Conservation (phyloP, 1,140 invertebrate species). For the Uloborus diversus region DNA sequence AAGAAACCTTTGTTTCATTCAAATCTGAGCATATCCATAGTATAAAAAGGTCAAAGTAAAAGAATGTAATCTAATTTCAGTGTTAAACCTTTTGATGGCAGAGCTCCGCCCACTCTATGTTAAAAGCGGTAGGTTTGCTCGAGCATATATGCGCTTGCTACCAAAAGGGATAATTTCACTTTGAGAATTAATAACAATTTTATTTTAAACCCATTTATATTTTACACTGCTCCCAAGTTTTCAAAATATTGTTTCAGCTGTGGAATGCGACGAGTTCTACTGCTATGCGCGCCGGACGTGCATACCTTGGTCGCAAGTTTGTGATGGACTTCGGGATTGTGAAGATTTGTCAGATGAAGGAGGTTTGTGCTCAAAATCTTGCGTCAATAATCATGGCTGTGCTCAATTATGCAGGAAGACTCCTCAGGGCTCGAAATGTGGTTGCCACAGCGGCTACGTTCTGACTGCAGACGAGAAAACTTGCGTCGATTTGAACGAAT, state of each 20-base stretch:
- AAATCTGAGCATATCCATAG: too few relatives aligned
- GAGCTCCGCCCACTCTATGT: conserved; percentile 84
- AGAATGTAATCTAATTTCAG: too few relatives aligned
- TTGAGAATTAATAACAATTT: too few relatives aligned
- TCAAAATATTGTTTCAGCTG: not conserved
- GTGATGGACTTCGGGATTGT: conserved; percentile 56
- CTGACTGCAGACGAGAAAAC: conserved; percentile 74
- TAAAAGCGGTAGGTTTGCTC: conserved; percentile 69
- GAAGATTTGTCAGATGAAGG: conserved; percentile 56
- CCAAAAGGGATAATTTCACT: conserved; percentile 73
- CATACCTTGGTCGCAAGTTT: conserved; percentile 66
- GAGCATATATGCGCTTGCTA: conserved; percentile 73
- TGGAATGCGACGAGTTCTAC: conserved; percentile 65
- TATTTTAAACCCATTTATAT: too few relatives aligned
- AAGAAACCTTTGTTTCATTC: too few relatives aligned
- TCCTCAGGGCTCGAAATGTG: conserved; percentile 81
- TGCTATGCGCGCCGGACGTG: conserved; percentile 73
- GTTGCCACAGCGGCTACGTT: conserved; percentile 71
- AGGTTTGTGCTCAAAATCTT: conserved; percentile 71
- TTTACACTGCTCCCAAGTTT: too few relatives aligned
- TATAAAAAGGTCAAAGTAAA: too few relatives aligned
- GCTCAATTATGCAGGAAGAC: conserved; percentile 91
- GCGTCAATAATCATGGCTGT: conserved; percentile 94
- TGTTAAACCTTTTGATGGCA: conserved; percentile 64
- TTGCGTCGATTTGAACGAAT: conserved; percentile 90